A percentile compares a stretch with the other conserved stretches of the same genome.
These are phyloP conservation scores for Crocuta crocuta DNA, from an alignment of 2,113 vertebrate species.

Conservation along the genomic window DNA sequence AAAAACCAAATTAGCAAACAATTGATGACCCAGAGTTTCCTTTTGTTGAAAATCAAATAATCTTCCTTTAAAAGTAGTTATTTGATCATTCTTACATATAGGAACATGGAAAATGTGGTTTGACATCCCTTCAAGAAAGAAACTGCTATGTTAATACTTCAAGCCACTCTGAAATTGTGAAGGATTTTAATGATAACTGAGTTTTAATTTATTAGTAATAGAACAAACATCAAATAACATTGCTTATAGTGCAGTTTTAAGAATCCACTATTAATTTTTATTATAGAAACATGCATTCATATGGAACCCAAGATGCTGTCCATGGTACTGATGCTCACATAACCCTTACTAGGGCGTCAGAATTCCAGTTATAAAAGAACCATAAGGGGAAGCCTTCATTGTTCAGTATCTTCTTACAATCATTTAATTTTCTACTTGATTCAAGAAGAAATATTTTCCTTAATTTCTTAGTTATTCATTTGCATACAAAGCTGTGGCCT, in stretches of 20 bases:
- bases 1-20: neutral
- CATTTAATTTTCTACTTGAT: constrained; percentile 36
- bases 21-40: neutral
- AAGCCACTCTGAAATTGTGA: constrained; percentile 36
- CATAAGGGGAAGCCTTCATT: neutral
- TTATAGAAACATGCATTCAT: neutral
- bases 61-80: neutral
- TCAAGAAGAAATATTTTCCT: constrained; percentile 41
- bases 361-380: constrained; percentile 18
- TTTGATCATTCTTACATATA: neutral
- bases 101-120: constrained; percentile 1
- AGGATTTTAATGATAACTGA: constrained; percentile 38
- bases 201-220: constrained; percentile 61
- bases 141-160: neutral
- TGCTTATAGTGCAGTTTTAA: constrained; percentile 51
- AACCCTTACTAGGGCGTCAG: neutral
- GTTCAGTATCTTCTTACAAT: constrained; percentile 7
- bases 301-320: constrained; percentile 34
- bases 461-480: constrained; percentile 69
- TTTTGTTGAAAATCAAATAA: constrained; percentile 32
- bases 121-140: constrained; percentile 40
- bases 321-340: constrained; percentile 61
- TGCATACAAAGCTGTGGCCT: constrained; percentile 26
- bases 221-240: constrained; percentile 28
- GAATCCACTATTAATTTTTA: constrained; percentile 20